Percentiles rank a stretch among this genome's conserved stretches.
phyloP scores from a whole-genome alignment of 2,797 vertebrate species.

The Helicolenus hilgendorfi region DNA sequence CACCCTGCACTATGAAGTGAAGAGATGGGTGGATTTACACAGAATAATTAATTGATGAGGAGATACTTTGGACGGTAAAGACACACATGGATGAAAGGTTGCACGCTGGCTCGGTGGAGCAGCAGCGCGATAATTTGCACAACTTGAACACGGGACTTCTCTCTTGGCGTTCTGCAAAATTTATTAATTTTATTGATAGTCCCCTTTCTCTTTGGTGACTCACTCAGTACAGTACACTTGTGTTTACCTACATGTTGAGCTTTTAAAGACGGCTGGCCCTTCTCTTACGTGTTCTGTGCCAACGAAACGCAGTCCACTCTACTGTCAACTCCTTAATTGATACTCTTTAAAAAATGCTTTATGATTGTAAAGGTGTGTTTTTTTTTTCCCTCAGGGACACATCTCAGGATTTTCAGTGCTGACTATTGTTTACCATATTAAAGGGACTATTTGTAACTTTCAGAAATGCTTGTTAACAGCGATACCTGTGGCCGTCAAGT shows the following conservation, averaged over 20 bases:
- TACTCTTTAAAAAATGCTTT: not conserved
- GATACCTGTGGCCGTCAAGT: no score
- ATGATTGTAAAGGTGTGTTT: constrained; percentile 46
- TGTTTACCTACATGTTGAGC: constrained; percentile 1
- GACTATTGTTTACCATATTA: constrained; percentile 19
- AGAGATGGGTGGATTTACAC: not conserved
- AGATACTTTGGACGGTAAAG: not conserved
- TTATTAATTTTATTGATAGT: not conserved
- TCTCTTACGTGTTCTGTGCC: constrained; percentile 34
- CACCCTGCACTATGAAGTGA: constrained; percentile 47
- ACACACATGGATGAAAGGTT: not conserved
- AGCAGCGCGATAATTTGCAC: not conserved
- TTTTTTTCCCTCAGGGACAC: constrained; percentile 31
- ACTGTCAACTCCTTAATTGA: constrained; percentile 3
- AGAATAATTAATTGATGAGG: not conserved
- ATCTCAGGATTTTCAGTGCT: constrained; percentile 21
- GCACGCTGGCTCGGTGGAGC: not conserved
- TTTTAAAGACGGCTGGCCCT: constrained; percentile 48
- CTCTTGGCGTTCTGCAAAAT: not conserved
- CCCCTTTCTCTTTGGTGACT: not conserved
- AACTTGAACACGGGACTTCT: not conserved
- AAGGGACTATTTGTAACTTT: no score
- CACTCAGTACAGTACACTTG: not conserved
- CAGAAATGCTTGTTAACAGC: no score
- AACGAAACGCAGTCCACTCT: constrained; percentile 3